A percentile compares a stretch with the other conserved stretches of the same genome.
These are phyloP conservation scores for Psittacus erithacus DNA, from an alignment of 2,113 vertebrate species.

Conservation along the genomic window DNA sequence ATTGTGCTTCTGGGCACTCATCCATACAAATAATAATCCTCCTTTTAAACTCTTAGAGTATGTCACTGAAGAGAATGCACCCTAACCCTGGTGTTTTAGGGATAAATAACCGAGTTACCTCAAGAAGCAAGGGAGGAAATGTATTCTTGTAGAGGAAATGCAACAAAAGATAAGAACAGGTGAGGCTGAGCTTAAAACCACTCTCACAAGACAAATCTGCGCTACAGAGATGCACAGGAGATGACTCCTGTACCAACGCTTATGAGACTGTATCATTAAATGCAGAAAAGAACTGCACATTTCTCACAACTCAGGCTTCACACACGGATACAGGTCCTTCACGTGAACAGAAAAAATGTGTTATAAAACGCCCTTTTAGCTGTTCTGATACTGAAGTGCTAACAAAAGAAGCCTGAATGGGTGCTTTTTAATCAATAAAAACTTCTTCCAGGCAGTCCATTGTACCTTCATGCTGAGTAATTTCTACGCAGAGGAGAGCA, in stretches of 20 bases:
- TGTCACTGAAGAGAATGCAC: neutral
- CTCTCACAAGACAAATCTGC: neutral
- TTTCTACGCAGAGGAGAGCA: neutral
- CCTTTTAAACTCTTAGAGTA: neutral
- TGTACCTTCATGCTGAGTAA: neutral
- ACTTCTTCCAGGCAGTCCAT: neutral
- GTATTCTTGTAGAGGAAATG: neutral
- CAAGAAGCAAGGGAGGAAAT: neutral
- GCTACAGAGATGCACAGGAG: neutral
- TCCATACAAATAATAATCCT: neutral
- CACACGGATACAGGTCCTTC: neutral
- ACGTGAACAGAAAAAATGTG: rapidly evolving
- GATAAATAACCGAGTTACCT: neutral
- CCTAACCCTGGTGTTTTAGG: neutral
- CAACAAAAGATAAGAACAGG: neutral
- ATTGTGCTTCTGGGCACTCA: neutral
- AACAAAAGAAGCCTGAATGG: neutral
- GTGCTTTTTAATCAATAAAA: constrained; percentile 4
- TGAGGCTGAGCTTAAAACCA: neutral
- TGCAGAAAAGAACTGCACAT: neutral
- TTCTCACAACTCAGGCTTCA: neutral
- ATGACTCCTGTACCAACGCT: rapidly evolving
- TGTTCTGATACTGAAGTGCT: neutral
- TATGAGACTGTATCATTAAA: neutral
- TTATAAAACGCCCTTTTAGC: neutral